A percentile compares a stretch with the other conserved stretches of the same genome.
Evolutionary conservation across 2,113 vertebrate genomes (phyloP).

Genomic region (Etia nguti): DNA sequence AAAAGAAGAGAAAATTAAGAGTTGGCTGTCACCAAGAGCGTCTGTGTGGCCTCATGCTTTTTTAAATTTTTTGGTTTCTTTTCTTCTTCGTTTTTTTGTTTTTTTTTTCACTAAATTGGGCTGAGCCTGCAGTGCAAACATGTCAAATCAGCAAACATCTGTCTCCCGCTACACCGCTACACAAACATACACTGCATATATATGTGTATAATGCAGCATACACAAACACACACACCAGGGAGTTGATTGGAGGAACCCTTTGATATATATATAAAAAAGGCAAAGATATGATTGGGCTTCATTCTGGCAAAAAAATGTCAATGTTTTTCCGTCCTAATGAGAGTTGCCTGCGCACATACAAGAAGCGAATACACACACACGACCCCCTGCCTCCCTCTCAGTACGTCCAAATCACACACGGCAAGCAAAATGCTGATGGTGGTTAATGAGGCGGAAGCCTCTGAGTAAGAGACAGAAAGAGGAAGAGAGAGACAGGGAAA

Average conservation of each 20-base stretch:
- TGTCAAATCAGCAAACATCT: slow-evolving; percentile 80
- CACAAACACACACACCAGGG: slow-evolving; percentile 1
- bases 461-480: slow-evolving; percentile 42
- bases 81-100: neutral
- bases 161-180: slow-evolving; percentile 46
- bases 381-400: slow-evolving; percentile 36
- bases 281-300: slow-evolving; percentile 55
- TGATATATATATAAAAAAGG: slow-evolving; percentile 63
- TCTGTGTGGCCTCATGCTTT: slow-evolving; percentile 60
- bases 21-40: slow-evolving; percentile 41
- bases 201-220: neutral
- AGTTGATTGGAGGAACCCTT: slow-evolving; percentile 71
- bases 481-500: neutral
- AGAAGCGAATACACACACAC: neutral
- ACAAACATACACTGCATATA: neutral
- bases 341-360: slow-evolving; percentile 34
- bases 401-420: slow-evolving; percentile 55
- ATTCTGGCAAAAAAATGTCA: slow-evolving; percentile 58
- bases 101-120: slow-evolving; percentile 54
- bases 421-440: slow-evolving; percentile 69
- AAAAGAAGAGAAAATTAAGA: slow-evolving; percentile 40
- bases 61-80: neutral
- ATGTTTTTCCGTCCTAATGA: slow-evolving; percentile 74
- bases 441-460: slow-evolving; percentile 69
- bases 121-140: slow-evolving; percentile 63